phyloP scores from a whole-genome alignment of 2,888 invertebrate species.

The Cremastinae sp. region DNA sequence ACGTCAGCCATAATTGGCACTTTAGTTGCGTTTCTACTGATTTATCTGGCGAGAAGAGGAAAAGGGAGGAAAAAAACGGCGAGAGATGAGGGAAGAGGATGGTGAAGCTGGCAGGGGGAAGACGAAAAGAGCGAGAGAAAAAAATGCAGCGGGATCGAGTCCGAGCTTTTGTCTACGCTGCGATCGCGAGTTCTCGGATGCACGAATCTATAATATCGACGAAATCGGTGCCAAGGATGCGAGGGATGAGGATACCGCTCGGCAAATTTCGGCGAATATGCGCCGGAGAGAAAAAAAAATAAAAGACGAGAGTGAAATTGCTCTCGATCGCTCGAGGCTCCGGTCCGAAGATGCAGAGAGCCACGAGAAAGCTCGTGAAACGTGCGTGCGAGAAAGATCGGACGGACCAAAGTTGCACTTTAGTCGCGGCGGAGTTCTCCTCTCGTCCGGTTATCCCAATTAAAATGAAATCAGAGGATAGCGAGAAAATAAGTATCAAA shows the following conservation, averaged over 20 bases:
- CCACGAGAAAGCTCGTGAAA: conserved; percentile 10
- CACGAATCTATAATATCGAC: conserved; percentile 48
- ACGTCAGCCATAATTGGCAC: conserved; percentile 42
- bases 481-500: not conserved
- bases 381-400: not conserved
- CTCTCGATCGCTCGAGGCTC: conserved; percentile 34
- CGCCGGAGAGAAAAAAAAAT: not conserved
- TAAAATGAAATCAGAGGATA: conserved; percentile 54
- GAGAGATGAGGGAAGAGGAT: conserved; percentile 8
- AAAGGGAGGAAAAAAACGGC: no score
- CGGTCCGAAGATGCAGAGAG: conserved; percentile 7
- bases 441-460: conserved; percentile 47
- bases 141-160: not conserved
- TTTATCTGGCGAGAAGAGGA: conserved; percentile 23
- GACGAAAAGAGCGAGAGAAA: not conserved
- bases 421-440: conserved; percentile 34
- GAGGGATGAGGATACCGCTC: not conserved
- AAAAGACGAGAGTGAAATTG: conserved; percentile 33
- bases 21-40: conserved; percentile 21
- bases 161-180: conserved; percentile 40
- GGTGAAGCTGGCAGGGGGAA: not conserved
- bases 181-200: conserved; percentile 66
- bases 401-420: conserved; percentile 17
- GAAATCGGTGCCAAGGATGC: conserved; percentile 6
- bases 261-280: conserved; percentile 18